Conservation (phyloP, 2,888 invertebrate genomes). For the Drosophila mayaguana region DNA sequence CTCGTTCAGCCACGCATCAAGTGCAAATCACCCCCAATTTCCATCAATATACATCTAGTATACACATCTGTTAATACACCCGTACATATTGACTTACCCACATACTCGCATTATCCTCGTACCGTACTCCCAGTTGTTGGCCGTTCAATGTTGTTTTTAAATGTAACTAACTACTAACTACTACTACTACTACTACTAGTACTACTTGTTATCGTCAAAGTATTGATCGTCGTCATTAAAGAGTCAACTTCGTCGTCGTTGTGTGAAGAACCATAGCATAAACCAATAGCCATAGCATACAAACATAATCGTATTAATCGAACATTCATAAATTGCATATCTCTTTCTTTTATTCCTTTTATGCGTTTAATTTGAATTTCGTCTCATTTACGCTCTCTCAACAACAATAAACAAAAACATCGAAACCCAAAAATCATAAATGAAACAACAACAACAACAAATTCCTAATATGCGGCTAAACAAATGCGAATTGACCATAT, state of each 20-base stretch:
- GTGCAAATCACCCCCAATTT: constrained; percentile 15
- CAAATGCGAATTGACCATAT: constrained; percentile 65
- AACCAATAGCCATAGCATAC: constrained; percentile 31
- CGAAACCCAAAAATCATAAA: constrained; percentile 32
- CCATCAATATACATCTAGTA: constrained; percentile 16
- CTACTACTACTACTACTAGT: constrained; percentile 27
- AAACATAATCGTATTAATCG: constrained; percentile 50
- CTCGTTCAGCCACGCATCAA: constrained; percentile 10
- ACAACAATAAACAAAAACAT: constrained; percentile 31
- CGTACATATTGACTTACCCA: constrained; percentile 12
- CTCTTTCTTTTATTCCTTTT: constrained; percentile 70
- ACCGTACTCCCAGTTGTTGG: constrained; percentile 58
- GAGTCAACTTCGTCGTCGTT: constrained; percentile 30
- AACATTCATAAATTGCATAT: constrained; percentile 69
- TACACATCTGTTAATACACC: constrained; percentile 3
- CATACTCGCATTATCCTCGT: constrained; percentile 44
- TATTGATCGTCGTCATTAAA: constrained; percentile 41
- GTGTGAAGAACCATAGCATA: constrained; percentile 37
- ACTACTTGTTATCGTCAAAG: constrained; percentile 27
- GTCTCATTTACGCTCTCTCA: constrained; percentile 65
- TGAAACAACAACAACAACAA: constrained; percentile 20
- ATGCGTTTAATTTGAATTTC: constrained; percentile 61
- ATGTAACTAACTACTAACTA: constrained; percentile 44
- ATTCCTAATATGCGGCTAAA: constrained; percentile 69
- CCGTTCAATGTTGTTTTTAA: constrained; percentile 65